Evolutionary conservation across 1,140 invertebrate genomes (phyloP).

Genomic region (Drosophila rufa): DNA sequence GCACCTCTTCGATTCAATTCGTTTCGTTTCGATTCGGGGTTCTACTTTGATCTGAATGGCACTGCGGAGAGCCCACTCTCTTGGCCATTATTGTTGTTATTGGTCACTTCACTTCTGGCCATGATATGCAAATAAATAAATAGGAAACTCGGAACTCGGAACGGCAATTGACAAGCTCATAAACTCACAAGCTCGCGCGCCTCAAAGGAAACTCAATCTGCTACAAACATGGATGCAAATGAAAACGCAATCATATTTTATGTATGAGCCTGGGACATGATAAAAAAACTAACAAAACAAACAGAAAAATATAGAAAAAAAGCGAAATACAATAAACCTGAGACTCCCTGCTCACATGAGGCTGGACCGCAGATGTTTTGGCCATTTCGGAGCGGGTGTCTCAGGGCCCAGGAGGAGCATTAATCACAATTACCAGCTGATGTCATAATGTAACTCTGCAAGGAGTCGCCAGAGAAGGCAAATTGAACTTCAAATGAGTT

Average conservation of each 20-base stretch:
- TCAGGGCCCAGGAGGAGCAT: conserved; percentile 23
- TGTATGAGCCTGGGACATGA: conserved; percentile 58
- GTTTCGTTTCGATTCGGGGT: conserved; percentile 60
- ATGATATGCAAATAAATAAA: conserved; percentile 83
- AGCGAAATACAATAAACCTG: conserved; percentile 52
- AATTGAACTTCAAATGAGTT: conserved; percentile 34
- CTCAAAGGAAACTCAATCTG: conserved; percentile 81
- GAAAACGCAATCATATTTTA: conserved; percentile 83
- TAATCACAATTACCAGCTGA: conserved; percentile 55
- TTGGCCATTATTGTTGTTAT: conserved; percentile 50
- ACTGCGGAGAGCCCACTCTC: conserved; percentile 11
- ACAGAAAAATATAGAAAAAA: conserved; percentile 35
- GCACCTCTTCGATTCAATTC: conserved; percentile 23
- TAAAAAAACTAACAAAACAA: conserved; percentile 22
- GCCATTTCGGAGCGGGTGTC: conserved; percentile 39
- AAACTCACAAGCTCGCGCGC: conserved; percentile 74
- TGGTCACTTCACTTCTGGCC: conserved; percentile 46
- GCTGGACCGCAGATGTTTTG: conserved; percentile 41
- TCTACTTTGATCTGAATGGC: conserved; percentile 65
- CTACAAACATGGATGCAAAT: conserved; percentile 69
- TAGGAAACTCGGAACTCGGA: conserved; percentile 37
- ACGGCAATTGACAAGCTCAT: conserved; percentile 77
- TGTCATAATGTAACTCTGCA: conserved; percentile 37
- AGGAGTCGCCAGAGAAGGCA: background rate
- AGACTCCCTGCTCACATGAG: conserved; percentile 40